These are phyloP conservation scores for Caenorhabditis sp. DNA, from an alignment of 2,888 invertebrate species.

Conservation along the genomic window DNA sequence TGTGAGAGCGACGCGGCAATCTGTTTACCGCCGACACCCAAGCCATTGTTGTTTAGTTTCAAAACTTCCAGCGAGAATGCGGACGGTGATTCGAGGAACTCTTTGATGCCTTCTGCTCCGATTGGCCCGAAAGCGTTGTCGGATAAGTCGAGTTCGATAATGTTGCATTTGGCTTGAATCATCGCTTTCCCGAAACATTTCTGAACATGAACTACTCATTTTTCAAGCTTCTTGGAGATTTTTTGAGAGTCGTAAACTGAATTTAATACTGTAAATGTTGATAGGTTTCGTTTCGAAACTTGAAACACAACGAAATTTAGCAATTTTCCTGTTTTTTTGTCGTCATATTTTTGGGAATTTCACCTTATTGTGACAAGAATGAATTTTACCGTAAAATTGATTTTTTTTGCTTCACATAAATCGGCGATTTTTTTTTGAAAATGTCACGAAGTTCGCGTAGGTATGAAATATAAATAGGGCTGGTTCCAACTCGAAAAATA, in stretches of 20 bases:
- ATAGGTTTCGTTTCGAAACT: too few relatives aligned
- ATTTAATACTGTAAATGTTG: too few relatives aligned
- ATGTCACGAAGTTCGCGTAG: too few relatives aligned
- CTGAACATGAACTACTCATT: slow-evolving; percentile 72
- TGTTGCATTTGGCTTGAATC: slow-evolving; percentile 81
- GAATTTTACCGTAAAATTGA: too few relatives aligned
- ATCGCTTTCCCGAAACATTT: slow-evolving; percentile 82
- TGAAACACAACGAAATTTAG: too few relatives aligned
- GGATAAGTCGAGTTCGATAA: slow-evolving; percentile 88
- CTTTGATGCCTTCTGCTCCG: slow-evolving; percentile 83
- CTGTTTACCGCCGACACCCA: slow-evolving; percentile 86
- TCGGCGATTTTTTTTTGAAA: too few relatives aligned
- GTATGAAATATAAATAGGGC: too few relatives aligned
- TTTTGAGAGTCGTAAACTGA: too few relatives aligned
- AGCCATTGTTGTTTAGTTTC: slow-evolving; percentile 90
- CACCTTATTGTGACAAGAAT: too few relatives aligned
- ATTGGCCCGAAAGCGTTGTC: slow-evolving; percentile 97
- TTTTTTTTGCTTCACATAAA: too few relatives aligned
- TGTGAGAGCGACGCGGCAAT: slow-evolving; percentile 51
- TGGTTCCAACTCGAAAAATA: too few relatives aligned
- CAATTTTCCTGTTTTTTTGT: neutral
- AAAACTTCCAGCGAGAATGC: slow-evolving; percentile 85
- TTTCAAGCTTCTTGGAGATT: neutral
- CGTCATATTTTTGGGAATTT: neutral
- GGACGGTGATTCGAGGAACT: slow-evolving; percentile 82